Percentiles rank a stretch among this genome's conserved stretches.
Evolutionary conservation across 2,797 vertebrate genomes (phyloP).

Genomic region (Orientallactaga sibirica): DNA sequence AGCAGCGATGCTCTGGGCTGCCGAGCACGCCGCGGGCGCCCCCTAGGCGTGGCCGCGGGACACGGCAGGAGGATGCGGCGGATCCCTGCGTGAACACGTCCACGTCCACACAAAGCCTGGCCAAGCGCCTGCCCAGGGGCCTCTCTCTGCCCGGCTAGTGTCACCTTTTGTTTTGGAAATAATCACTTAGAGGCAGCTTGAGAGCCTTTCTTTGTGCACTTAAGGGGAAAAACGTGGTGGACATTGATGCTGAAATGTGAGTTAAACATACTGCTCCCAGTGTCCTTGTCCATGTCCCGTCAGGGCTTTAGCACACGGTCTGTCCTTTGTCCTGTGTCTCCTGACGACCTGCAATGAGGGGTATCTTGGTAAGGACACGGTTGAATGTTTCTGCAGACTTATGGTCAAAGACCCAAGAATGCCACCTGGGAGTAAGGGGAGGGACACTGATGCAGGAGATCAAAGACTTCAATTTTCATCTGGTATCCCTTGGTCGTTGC

Average conservation of each 20-base stretch:
- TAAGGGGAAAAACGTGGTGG: not conserved
- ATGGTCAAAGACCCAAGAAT: not conserved
- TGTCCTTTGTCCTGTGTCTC: conserved; percentile 45
- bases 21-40: conserved; percentile 90
- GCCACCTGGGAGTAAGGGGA: not conserved
- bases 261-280: not conserved
- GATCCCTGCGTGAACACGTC: not conserved
- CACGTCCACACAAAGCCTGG: conserved; percentile 12
- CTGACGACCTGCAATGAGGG: conserved; percentile 78
- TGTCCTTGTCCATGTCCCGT: rapidly evolving
- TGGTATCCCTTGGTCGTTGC: conserved; percentile 74
- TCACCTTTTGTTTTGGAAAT: not conserved
- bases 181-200: not conserved
- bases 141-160: not conserved
- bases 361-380: not conserved
- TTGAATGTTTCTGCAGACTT: not conserved
- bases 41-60: conserved; percentile 91
- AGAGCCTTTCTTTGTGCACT: not conserved
- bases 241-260: not conserved
- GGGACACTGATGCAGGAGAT: conserved; percentile 52
- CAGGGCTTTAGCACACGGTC: not conserved
- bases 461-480: conserved; percentile 78
- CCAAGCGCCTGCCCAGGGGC: not conserved
- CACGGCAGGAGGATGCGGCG: conserved; percentile 87
- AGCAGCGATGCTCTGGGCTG: not conserved